phyloP scores from a whole-genome alignment of 1,140 invertebrate species.

The Linepithema humile region DNA sequence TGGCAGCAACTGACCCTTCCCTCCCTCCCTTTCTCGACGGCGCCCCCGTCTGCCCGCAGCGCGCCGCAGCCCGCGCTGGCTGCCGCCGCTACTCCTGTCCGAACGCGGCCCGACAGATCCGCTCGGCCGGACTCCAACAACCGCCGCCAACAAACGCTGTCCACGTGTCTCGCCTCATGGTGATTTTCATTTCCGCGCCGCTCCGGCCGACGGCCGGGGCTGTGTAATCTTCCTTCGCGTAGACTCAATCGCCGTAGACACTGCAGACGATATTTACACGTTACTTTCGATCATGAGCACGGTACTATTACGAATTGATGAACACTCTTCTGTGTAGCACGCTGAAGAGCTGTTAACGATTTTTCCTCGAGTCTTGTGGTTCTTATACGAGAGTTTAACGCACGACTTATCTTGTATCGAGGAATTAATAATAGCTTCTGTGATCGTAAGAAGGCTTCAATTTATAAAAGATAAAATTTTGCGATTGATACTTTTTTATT shows the following conservation, averaged over 20 bases:
- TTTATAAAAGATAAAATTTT: not conserved
- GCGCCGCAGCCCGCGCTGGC: conserved; percentile 55
- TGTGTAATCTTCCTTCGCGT: conserved; percentile 26
- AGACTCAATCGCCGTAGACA: conserved; percentile 33
- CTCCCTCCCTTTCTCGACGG: not conserved
- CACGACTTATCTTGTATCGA: not conserved
- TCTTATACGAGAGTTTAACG: not conserved
- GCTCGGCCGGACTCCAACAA: conserved; percentile 59
- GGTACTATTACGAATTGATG: not conserved
- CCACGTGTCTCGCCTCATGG: conserved; percentile 82
- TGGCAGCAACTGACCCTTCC: conserved; percentile 67
- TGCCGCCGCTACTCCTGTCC: conserved; percentile 69
- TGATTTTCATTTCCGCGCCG: conserved; percentile 84
- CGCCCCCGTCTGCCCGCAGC: not conserved
- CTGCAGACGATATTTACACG: conserved; percentile 29
- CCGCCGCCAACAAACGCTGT: conserved; percentile 73
- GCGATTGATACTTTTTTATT: not conserved
- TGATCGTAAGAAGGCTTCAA: not conserved
- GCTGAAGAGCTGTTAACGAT: not conserved
- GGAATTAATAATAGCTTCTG: not conserved
- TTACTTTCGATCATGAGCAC: conserved; percentile 14
- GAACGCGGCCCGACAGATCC: conserved; percentile 57
- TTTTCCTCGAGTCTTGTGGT: not conserved
- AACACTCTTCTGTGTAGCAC: not conserved
- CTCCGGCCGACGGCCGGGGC: conserved; percentile 71